Evolutionary conservation across 2,113 vertebrate genomes (phyloP).

Genomic region (Cercopithecus mona): DNA sequence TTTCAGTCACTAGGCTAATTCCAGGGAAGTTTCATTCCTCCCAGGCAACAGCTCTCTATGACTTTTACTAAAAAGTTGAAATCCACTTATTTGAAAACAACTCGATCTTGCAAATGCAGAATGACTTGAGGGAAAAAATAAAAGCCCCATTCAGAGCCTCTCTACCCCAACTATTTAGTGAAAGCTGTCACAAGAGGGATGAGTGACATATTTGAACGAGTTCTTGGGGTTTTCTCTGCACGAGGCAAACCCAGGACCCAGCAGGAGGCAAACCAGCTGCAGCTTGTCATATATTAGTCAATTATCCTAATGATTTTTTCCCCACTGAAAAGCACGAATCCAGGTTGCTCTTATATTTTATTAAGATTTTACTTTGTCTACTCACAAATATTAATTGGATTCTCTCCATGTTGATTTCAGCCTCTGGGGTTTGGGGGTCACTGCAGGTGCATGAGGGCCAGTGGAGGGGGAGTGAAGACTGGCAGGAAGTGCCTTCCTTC

Average conservation of each 20-base stretch:
- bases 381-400: conserved; percentile 74
- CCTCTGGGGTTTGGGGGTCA: conserved; percentile 63
- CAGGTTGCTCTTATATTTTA: conserved; percentile 52
- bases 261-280: conserved; percentile 73
- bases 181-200: conserved; percentile 65
- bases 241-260: conserved; percentile 60
- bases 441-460: conserved; percentile 37
- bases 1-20: background rate
- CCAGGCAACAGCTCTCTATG: background rate
- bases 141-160: conserved; percentile 70
- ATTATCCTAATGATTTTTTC: conserved; percentile 73
- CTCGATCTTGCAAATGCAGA: conserved; percentile 63
- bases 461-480: conserved; percentile 36
- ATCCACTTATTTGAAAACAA: conserved; percentile 63
- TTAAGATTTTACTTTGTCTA: conserved; percentile 66
- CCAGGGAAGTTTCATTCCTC: background rate
- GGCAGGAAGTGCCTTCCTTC: conserved; percentile 62
- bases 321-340: conserved; percentile 40
- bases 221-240: conserved; percentile 72
- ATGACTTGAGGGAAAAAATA: conserved; percentile 59
- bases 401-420: conserved; percentile 51
- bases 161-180: conserved; percentile 72
- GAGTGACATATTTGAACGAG: conserved; percentile 72
- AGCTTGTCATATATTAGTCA: conserved; percentile 76
- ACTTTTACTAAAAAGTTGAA: conserved; percentile 71